Percentiles rank a stretch among this genome's conserved stretches.
These are phyloP conservation scores for Tribolium madens DNA, from an alignment of 1,140 invertebrate genomes.

Conservation along the genomic window DNA sequence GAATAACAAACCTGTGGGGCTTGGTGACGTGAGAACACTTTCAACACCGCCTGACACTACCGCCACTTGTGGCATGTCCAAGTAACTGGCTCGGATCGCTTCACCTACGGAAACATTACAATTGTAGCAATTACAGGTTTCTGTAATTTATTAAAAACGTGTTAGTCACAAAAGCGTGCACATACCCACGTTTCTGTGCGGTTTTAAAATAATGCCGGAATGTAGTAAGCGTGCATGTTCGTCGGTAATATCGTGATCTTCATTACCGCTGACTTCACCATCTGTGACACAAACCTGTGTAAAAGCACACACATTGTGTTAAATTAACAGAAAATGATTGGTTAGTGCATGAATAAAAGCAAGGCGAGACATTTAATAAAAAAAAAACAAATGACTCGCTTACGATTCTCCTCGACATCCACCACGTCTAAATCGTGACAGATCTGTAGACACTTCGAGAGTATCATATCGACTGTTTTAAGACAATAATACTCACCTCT, in stretches of 20 bases:
- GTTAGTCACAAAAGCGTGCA: slow-evolving; percentile 48
- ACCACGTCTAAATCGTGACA: slow-evolving; percentile 20
- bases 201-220: slow-evolving; percentile 70
- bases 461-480: not conserved
- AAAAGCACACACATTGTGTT: slow-evolving; percentile 34
- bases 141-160: no score
- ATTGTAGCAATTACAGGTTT: no score
- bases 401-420: slow-evolving; percentile 16
- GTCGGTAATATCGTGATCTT: slow-evolving; percentile 82
- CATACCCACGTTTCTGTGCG: slow-evolving; percentile 64
- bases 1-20: slow-evolving; percentile 67
- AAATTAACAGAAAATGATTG: not conserved
- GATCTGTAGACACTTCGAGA: not conserved
- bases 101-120: slow-evolving; percentile 7
- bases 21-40: slow-evolving; percentile 69
- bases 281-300: slow-evolving; percentile 71
- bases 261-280: slow-evolving; percentile 73
- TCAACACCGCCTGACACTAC: slow-evolving; percentile 64
- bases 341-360: slow-evolving; percentile 3
- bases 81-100: slow-evolving; percentile 48
- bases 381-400: slow-evolving; percentile 3
- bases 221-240: slow-evolving; percentile 87
- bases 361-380: not conserved
- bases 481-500: slow-evolving; percentile 71
- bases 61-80: slow-evolving; percentile 59